Evolutionary conservation across 1,140 invertebrate species (phyloP).

Genomic region (Drosophila athabasca): DNA sequence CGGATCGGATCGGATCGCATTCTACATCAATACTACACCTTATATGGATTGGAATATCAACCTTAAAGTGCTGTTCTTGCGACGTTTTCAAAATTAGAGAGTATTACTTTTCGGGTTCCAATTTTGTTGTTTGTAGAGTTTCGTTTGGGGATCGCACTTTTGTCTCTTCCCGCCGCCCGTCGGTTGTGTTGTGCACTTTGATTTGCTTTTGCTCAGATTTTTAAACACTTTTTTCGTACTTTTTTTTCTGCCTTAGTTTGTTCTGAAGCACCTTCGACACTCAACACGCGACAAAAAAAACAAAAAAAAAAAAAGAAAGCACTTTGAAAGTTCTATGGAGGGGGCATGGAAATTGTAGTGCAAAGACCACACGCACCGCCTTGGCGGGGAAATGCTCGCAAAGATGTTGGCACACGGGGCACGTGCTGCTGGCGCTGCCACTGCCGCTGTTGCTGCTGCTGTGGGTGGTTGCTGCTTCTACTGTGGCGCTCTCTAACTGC

Average conservation of each 20-base stretch:
- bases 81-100: no score
- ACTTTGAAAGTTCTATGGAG: slow-evolving; percentile 25
- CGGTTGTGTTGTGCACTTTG: slow-evolving; percentile 45
- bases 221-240: neutral
- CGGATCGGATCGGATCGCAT: no score
- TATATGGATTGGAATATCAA: no score
- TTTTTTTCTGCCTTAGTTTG: slow-evolving; percentile 15
- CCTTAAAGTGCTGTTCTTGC: no score
- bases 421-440: slow-evolving; percentile 7
- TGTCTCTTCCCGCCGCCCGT: neutral
- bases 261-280: slow-evolving; percentile 52
- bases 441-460: slow-evolving; percentile 16
- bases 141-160: neutral
- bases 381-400: neutral
- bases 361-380: no score
- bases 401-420: slow-evolving; percentile 6
- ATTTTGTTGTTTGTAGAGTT: neutral
- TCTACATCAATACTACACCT: no score
- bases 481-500: no score
- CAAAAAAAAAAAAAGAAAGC: slow-evolving; percentile 12
- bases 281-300: slow-evolving; percentile 50
- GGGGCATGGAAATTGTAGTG: no score
- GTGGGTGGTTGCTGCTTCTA: neutral
- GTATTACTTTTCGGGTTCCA: no score
- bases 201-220: slow-evolving; percentile 13